Evolutionary conservation across 2,113 vertebrate genomes (phyloP).

Genomic region (Microcebus murinus): DNA sequence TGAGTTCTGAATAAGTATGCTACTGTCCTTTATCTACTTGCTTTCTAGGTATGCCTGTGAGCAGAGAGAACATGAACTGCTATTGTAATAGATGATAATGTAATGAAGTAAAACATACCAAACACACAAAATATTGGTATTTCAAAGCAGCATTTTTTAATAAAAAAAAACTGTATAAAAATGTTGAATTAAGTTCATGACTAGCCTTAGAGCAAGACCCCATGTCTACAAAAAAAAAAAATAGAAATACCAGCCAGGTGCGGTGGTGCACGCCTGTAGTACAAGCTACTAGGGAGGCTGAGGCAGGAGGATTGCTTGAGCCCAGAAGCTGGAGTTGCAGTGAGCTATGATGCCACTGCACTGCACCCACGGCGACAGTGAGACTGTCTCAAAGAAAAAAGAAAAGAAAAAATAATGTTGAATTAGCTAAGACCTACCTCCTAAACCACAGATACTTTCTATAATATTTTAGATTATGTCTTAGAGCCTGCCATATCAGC

Average conservation of each 20-base stretch:
- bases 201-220: too few species aligned
- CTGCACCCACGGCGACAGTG: too few species aligned
- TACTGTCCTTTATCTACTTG: neutral
- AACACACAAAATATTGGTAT: slow-evolving; percentile 34
- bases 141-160: slow-evolving; percentile 6
- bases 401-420: neutral
- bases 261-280: too few species aligned
- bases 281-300: too few species aligned
- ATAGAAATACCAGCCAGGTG: too few species aligned
- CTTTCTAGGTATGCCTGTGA: neutral
- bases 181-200: neutral
- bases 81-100: neutral
- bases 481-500: neutral
- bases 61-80: neutral
- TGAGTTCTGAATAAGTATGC: slow-evolving; percentile 36
- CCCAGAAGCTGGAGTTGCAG: too few species aligned
- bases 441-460: neutral
- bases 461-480: neutral
- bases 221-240: too few species aligned
- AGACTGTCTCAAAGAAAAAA: too few species aligned
- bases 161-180: neutral
- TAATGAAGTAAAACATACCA: neutral
- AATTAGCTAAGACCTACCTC: slow-evolving; percentile 17
- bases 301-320: too few species aligned
- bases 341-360: too few species aligned